phyloP scores from a whole-genome alignment of 37 sponge, comb jelly and placozoan species.

The Aplysina aerophoba region DNA sequence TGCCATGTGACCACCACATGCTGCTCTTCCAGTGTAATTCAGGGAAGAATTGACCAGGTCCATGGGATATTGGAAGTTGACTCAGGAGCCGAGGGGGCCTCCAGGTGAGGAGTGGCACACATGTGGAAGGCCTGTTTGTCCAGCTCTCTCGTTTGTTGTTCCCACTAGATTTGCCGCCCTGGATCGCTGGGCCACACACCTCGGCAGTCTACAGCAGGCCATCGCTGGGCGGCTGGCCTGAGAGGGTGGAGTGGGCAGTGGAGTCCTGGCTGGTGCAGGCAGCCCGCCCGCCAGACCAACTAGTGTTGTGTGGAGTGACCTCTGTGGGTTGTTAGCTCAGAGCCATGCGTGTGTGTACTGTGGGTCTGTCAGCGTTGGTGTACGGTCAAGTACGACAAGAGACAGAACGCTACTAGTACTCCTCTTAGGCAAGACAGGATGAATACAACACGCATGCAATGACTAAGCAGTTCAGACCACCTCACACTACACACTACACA shows the following conservation, averaged over 20 bases:
- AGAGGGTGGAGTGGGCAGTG: neutral
- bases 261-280: no score
- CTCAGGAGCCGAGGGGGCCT: conserved; percentile 62
- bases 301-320: no score
- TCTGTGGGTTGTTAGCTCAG: no score
- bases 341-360: no score
- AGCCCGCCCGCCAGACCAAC: no score
- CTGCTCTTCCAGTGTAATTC: conserved; percentile 47
- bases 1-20: neutral
- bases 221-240: conserved; percentile 46
- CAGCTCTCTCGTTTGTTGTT: neutral
- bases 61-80: conserved; percentile 84
- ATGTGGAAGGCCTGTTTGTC: neutral
- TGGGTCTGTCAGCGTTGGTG: no score
- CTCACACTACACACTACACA: no score
- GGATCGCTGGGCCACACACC: conserved; percentile 70
- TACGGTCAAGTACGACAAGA: no score
- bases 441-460: no score
- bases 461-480: no score
- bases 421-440: no score
- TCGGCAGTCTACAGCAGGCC: conserved; percentile 54
- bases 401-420: no score
- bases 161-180: conserved; percentile 66
- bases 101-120: conserved; percentile 44
- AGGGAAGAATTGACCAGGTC: conserved; percentile 88